A percentile compares a stretch with the other conserved stretches of the same genome.
These are phyloP conservation scores for Lutjanus argentimaculatus DNA, from an alignment of 2,797 vertebrate species.

Conservation along the genomic window DNA sequence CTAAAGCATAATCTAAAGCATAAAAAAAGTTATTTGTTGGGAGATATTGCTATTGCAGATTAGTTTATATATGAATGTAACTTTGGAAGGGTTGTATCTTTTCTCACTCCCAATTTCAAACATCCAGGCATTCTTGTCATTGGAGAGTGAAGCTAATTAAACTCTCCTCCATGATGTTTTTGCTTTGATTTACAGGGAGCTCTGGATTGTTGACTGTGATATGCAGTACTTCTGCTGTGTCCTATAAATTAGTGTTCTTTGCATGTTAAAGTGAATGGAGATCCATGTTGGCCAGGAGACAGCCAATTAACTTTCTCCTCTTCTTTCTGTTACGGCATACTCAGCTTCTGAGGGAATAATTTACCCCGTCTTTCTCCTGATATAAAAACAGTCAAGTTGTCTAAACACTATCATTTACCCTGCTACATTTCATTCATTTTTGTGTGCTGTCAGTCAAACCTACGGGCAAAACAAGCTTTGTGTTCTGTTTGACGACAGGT, in stretches of 20 bases:
- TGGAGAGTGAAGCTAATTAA: too few species aligned
- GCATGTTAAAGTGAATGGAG: constrained; percentile 83
- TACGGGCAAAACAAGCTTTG: constrained; percentile 22
- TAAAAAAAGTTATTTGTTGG: not conserved
- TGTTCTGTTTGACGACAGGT: constrained; percentile 19
- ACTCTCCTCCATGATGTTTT: too few species aligned
- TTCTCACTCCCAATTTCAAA: too few species aligned
- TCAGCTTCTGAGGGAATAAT: constrained; percentile 70
- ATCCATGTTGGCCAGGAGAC: constrained; percentile 83
- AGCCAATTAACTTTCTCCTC: constrained; percentile 83
- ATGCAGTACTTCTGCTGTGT: too few species aligned
- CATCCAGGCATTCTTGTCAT: too few species aligned
- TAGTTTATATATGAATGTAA: too few species aligned
- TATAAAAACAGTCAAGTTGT: constrained; percentile 71
- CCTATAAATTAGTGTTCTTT: constrained; percentile 83
- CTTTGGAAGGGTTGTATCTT: too few species aligned
- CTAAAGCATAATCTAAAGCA: accelerated
- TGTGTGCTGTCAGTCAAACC: constrained; percentile 29
- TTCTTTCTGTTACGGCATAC: constrained; percentile 68
- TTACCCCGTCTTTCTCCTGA: constrained; percentile 63
- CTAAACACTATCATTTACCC: constrained; percentile 55
- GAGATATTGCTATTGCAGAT: not conserved
- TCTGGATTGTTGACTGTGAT: too few species aligned
- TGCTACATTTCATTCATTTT: constrained; percentile 43
- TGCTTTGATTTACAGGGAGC: too few species aligned